phyloP scores from a whole-genome alignment of 2,888 invertebrate genomes.

The Dynastes maya region DNA sequence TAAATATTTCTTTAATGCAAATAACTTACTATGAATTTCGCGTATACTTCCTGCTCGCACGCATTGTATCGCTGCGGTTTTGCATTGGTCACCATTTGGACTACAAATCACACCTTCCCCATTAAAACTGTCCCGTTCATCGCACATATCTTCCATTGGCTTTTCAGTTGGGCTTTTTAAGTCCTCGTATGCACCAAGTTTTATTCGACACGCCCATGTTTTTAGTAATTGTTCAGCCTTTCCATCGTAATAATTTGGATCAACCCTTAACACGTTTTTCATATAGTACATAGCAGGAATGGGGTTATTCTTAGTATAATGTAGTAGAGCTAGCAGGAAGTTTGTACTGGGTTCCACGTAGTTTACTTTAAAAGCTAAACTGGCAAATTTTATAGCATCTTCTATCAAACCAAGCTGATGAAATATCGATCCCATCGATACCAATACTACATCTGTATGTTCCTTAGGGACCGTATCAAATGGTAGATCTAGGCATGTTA shows the following conservation, averaged over 20 bases:
- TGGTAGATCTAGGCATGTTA: conserved; percentile 81
- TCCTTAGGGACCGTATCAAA: conserved; percentile 74
- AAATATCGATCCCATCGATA: conserved; percentile 80
- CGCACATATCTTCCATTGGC: conserved; percentile 61
- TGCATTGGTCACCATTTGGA: conserved; percentile 66
- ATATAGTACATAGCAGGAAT: conserved; percentile 76
- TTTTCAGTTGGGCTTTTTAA: conserved; percentile 58
- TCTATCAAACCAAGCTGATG: conserved; percentile 78
- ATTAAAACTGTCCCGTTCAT: conserved; percentile 61
- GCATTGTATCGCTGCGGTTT: conserved; percentile 67
- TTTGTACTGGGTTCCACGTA: conserved; percentile 82
- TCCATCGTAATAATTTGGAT: conserved; percentile 72
- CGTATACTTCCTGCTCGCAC: conserved; percentile 58
- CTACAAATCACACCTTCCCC: conserved; percentile 67
- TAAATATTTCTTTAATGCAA: not conserved
- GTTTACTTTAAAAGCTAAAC: conserved; percentile 76
- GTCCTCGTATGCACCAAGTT: conserved; percentile 63
- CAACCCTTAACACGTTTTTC: conserved; percentile 75
- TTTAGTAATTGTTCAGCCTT: conserved; percentile 72
- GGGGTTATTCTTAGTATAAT: conserved; percentile 77
- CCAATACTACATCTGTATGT: conserved; percentile 78
- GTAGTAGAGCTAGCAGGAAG: conserved; percentile 78
- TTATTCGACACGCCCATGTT: conserved; percentile 73
- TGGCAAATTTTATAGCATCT: conserved; percentile 76
- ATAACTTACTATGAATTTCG: conserved; percentile 45